Conservation (phyloP, 2,113 vertebrate species). For the Tapirus terrestris region DNA sequence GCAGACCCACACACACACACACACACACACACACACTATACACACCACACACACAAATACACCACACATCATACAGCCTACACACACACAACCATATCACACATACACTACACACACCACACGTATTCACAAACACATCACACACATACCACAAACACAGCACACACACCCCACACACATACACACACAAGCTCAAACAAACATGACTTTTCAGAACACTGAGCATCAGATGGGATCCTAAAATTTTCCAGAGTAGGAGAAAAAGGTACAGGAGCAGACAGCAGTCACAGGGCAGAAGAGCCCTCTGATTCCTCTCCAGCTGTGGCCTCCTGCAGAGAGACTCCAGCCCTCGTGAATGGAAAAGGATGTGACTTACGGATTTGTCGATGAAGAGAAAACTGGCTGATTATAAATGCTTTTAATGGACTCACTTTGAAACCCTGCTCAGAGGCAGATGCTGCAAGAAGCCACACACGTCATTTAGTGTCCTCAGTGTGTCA, state of each 20-base stretch:
- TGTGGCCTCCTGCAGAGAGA: neutral
- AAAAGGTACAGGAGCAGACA: neutral
- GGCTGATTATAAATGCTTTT: neutral
- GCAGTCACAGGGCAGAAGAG: neutral
- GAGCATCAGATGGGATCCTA: neutral
- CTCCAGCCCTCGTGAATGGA: neutral
- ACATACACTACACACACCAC: neutral
- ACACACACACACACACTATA: neutral
- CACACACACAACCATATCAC: neutral
- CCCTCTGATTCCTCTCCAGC: neutral
- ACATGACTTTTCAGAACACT: neutral
- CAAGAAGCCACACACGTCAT: neutral
- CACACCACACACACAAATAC: no score
- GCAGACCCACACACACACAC: fast-evolving
- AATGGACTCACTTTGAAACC: neutral
- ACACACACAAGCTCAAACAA: neutral
- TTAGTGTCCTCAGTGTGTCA: fast-evolving
- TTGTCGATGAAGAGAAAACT: neutral
- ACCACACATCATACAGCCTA: neutral
- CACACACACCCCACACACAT: no score
- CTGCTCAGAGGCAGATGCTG: neutral
- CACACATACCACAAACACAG: neutral
- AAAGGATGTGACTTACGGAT: neutral
- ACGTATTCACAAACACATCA: neutral
- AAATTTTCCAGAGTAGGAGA: neutral